Base-by-base conservation (phyloP, 2,797 vertebrate genomes). In the Melanotaenia nigrans region DNA sequence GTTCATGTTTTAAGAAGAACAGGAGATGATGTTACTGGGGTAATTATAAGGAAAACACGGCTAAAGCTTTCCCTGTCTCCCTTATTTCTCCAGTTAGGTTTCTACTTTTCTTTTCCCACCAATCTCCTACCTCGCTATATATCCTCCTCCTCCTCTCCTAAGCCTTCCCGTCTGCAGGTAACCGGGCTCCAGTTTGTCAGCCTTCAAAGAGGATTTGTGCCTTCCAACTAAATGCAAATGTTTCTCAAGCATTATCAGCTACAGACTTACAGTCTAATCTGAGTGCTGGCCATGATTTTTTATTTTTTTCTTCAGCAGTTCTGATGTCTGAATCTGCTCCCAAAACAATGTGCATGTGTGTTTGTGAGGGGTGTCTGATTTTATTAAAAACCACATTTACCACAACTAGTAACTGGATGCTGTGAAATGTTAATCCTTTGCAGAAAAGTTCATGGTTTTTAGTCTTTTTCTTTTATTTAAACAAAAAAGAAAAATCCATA, bases 81-180 rank as follows among this genome's bases (percentile, higher is more conserved):
- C 65, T 76, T 55, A 65, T 77, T 84, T 66, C 79, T 85, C 55
- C 61, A 89, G 81, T 74, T 28, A 73, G 79, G 64, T 68, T 82
- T 75, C 75, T 71, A 71, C 79, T 83, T 82, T 73, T 85, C 83
- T 70, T 75, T 82, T 69, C 67, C 85, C 65, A 66, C 73, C 77
- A 76, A 75, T 79, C 85, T 83, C 42, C 77, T 79, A 76, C 82
- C 80, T 78, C 72, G 68, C 62, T 85, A 45, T 87, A 53, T 70
- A 49, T 76, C 84, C 69, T 82, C 76, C 14, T 82, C 74, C 16
- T 20, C 4, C 78, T 79, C 61, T 75, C 64, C 75, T 87, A 82
- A 90, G 67, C 68, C 81, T 75, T 71, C 66, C 67, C 49, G 59
- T 80, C 74, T 63, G 69, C 81, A 88, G 87, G 85, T 88, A 86